A percentile compares a stretch with the other conserved stretches of the same genome.
phyloP scores from a whole-genome alignment of 2,797 vertebrate genomes.

The Arnoldichthys spilopterus region DNA sequence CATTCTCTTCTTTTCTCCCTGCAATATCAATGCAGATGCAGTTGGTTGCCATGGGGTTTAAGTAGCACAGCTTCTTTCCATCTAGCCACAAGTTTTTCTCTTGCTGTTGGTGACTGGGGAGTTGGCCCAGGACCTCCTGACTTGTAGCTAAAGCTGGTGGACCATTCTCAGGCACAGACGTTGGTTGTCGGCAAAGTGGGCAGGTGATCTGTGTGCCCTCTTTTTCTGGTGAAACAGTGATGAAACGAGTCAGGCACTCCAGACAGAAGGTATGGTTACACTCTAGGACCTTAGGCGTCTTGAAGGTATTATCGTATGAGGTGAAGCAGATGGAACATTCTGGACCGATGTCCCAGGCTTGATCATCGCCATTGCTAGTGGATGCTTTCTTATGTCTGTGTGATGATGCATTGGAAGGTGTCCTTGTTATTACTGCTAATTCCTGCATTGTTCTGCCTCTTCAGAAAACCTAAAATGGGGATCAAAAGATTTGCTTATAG shows the following conservation, averaged over 20 bases:
- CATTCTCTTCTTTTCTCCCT: constrained; percentile 70
- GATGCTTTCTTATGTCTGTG: background rate
- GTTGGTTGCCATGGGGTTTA: constrained; percentile 51
- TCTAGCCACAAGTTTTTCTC: constrained; percentile 83
- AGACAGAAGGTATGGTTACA: constrained; percentile 85
- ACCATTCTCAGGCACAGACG: constrained; percentile 74
- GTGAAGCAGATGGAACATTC: constrained; percentile 88
- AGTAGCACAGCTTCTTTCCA: constrained; percentile 81
- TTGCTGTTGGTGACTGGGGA: constrained; percentile 74
- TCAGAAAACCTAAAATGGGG: constrained; percentile 14
- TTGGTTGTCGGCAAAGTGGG: constrained; percentile 82
- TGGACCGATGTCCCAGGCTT: constrained; percentile 65
- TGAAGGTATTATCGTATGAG: constrained; percentile 84
- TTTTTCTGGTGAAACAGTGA: constrained; percentile 67
- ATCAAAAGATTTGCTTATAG: background rate
- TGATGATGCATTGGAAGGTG: background rate
- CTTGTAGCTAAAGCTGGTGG: constrained; percentile 78
- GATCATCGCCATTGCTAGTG: constrained; percentile 55
- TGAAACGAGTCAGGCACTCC: constrained; percentile 82
- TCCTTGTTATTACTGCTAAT: constrained; percentile 3
- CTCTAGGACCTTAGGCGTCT: constrained; percentile 82
- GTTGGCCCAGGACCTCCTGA: constrained; percentile 75
- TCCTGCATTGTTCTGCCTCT: constrained; percentile 45
- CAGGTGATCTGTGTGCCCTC: constrained; percentile 76
- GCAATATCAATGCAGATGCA: constrained; percentile 80